Conservation (phyloP, 2,113 vertebrate genomes). For the Physeter macrocephalus region DNA sequence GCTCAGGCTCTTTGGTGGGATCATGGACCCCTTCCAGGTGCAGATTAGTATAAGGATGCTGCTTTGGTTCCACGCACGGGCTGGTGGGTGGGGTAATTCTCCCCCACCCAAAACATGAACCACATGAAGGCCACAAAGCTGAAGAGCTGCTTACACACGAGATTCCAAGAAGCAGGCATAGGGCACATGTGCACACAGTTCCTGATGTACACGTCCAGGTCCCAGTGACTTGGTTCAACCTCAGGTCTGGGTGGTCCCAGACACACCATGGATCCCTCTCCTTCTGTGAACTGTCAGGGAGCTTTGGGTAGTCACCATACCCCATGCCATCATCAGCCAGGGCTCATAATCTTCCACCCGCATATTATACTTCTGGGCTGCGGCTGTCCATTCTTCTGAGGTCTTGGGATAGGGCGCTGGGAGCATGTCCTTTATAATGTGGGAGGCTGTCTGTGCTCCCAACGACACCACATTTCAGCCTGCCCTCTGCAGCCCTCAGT, state of each 20-base stretch:
- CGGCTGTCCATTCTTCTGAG: conserved; percentile 85
- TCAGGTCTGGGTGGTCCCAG: conserved; percentile 88
- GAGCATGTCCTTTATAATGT: conserved; percentile 69
- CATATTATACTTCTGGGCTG: conserved; percentile 93
- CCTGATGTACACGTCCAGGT: conserved; percentile 90
- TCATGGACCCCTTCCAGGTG: conserved; percentile 88
- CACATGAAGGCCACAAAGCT: conserved; percentile 85
- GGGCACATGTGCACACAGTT: conserved; percentile 90
- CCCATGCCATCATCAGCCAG: conserved; percentile 87
- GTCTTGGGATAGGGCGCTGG: conserved; percentile 86
- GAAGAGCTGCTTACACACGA: conserved; percentile 83
- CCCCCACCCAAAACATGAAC: conserved; percentile 86
- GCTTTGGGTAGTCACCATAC: conserved; percentile 89
- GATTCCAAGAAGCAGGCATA: conserved; percentile 79
- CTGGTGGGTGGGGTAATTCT: conserved; percentile 81
- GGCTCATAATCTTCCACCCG: conserved; percentile 88
- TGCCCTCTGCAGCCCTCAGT: background rate
- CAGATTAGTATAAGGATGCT: conserved; percentile 89
- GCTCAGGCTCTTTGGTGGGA: conserved; percentile 81
- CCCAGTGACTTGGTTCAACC: conserved; percentile 89
- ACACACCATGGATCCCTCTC: conserved; percentile 92
- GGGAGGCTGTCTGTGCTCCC: conserved; percentile 79
- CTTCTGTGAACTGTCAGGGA: conserved; percentile 84
- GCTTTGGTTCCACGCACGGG: conserved; percentile 90
- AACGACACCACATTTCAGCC: background rate